Evolutionary conservation across 53 echinoderm and acorn worm genomes (phyloP).

Genomic region (Antedon mediterranea): DNA sequence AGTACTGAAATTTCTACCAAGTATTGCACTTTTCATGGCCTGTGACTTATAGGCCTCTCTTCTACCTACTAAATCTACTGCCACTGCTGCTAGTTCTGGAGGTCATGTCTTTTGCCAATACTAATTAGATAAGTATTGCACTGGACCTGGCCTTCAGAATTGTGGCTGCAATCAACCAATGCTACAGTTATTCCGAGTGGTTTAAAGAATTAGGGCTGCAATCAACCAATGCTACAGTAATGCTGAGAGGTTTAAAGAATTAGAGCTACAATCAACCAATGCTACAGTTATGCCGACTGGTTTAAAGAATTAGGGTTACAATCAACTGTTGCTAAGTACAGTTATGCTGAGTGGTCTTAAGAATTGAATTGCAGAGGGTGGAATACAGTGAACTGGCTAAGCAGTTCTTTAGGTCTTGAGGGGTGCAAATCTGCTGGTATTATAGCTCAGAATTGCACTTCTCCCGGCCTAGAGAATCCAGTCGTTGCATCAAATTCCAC

Average conservation of each 20-base stretch:
- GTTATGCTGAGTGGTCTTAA: too few relatives aligned
- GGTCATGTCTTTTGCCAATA: not conserved
- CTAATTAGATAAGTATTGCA: not conserved
- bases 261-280: too few relatives aligned
- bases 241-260: too few relatives aligned
- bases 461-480: constrained; percentile 1
- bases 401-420: not conserved
- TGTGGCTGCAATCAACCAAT: not conserved
- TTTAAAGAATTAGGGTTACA: too few relatives aligned
- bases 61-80: not conserved
- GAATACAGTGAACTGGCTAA: not conserved
- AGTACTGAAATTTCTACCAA: not conserved
- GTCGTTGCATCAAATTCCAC: not conserved
- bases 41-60: not conserved
- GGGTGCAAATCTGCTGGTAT: not conserved
- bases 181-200: too few relatives aligned
- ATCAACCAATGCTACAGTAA: too few relatives aligned
- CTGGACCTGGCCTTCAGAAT: not conserved
- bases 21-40: constrained; percentile 1
- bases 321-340: too few relatives aligned
- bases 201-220: not conserved
- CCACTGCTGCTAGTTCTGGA: not conserved
- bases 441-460: not conserved
- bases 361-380: too few relatives aligned
- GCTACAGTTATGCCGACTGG: too few relatives aligned